Evolutionary conservation across 2,888 invertebrate species (phyloP).

Genomic region (Zele albiditarsus): DNA sequence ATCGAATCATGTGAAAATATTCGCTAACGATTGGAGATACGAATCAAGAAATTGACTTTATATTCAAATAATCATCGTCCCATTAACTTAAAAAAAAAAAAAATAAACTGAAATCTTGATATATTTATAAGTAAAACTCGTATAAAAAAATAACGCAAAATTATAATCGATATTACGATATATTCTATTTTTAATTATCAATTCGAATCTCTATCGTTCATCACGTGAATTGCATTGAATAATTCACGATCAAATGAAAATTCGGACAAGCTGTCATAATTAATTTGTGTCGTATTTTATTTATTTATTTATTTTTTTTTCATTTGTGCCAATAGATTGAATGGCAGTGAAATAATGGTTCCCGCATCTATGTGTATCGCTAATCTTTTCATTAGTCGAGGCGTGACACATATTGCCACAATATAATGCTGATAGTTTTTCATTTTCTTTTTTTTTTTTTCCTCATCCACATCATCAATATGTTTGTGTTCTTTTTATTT

Average conservation of each 20-base stretch:
- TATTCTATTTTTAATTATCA: conserved; percentile 4
- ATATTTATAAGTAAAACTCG: conserved; percentile 15
- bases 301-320: conserved; percentile 8
- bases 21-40: conserved; percentile 3
- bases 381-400: not conserved
- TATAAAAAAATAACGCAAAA: conserved; percentile 21
- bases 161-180: not conserved
- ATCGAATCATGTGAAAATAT: not conserved
- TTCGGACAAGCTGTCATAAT: not conserved
- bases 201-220: conserved; percentile 22
- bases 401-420: not conserved
- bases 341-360: conserved; percentile 4
- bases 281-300: not conserved
- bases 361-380: not conserved
- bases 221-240: not conserved
- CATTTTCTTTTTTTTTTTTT: conserved; percentile 18
- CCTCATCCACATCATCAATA: conserved; percentile 29
- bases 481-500: conserved; percentile 16
- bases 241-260: not conserved
- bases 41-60: conserved; percentile 26
- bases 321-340: conserved; percentile 5
- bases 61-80: not conserved
- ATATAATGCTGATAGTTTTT: not conserved
- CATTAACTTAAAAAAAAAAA: not conserved
- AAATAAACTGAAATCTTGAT: not conserved